Evolutionary conservation across 2,113 vertebrate species (phyloP).

Genomic region (Petroica traversi): DNA sequence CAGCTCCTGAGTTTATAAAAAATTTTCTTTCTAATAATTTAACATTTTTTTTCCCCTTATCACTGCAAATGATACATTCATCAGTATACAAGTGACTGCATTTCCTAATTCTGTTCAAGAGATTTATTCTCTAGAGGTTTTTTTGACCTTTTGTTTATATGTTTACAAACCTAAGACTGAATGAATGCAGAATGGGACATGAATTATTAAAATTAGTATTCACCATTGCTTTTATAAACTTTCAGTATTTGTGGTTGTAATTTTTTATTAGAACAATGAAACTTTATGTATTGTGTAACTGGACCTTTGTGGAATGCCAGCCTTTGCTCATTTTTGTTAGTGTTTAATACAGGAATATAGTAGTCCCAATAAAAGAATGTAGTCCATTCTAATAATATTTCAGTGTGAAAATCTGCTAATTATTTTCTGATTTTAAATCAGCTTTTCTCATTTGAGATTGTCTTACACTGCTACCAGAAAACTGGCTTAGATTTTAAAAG

Average conservation of each 20-base stretch:
- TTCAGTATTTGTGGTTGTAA: neutral
- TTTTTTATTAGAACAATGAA: neutral
- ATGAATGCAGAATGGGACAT: neutral
- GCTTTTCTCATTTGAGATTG: neutral
- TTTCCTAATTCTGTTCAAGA: neutral
- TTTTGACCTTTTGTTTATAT: neutral
- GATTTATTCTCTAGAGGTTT: neutral
- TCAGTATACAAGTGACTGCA: neutral
- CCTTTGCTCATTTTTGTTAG: neutral
- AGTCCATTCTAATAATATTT: neutral
- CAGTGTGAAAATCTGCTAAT: neutral
- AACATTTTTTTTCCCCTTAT: neutral
- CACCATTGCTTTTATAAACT: neutral
- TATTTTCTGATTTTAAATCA: neutral
- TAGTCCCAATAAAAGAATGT: neutral
- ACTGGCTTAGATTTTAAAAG: neutral
- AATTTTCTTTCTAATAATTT: neutral
- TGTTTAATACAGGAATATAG: neutral
- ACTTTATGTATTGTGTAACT: neutral
- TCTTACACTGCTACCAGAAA: neutral
- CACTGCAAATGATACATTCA: neutral
- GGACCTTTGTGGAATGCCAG: neutral
- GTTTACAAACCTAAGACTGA: neutral
- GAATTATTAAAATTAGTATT: neutral
- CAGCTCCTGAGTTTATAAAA: neutral